Base-by-base conservation (phyloP, 2,888 invertebrate genomes). In the Chloromyia formosa region DNA sequence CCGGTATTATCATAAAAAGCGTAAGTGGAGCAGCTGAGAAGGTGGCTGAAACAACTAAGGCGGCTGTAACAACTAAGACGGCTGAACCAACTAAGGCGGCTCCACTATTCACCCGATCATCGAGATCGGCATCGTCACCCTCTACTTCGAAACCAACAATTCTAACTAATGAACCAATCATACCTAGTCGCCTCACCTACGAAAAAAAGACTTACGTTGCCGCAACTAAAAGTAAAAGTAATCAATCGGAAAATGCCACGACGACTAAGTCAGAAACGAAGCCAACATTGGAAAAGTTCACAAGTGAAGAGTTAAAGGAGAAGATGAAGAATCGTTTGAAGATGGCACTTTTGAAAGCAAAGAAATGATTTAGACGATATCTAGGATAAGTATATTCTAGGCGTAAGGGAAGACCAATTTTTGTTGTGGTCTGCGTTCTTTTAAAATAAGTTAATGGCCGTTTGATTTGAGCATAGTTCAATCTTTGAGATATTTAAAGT, bases 251-350 rank as follows among this genome's bases (percentile, higher is more conserved):
- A 64, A 64, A 42, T 42, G 18, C 14, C 3, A 4, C 12, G n/a
- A 7, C 18, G 27, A n/a, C n/a, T n/a, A n/a, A n/a, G n/a, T n/a
- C n/a, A n/a, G 56, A 66, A 14, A 60, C 66, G 27, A 68, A 60
- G 12, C 61, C 58, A 12, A 56, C 73, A 54, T 54, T 42, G 78
- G 75, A 53, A 75, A 77, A 12, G 69, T 78, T 14, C 80, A 81
- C 75, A 7, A 71, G 71, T 68, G 81, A 82, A 73, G 84, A 83
- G 77, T 83, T 84, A 61, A 83, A 84, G 1, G 83, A 83, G 61
- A 82, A 83, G 79, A 84, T 84, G 23, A 84, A 84, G 77, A 81
- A 81, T 58, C 82, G 84, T 3, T 78, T 84, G 3, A 83, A 84
- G 72, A 82, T 80, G 68, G 84, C 83, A 10, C 77, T 84, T 12